These are phyloP conservation scores for Sebastes itinus DNA, from an alignment of 2,797 vertebrate species.

Conservation along the genomic window DNA sequence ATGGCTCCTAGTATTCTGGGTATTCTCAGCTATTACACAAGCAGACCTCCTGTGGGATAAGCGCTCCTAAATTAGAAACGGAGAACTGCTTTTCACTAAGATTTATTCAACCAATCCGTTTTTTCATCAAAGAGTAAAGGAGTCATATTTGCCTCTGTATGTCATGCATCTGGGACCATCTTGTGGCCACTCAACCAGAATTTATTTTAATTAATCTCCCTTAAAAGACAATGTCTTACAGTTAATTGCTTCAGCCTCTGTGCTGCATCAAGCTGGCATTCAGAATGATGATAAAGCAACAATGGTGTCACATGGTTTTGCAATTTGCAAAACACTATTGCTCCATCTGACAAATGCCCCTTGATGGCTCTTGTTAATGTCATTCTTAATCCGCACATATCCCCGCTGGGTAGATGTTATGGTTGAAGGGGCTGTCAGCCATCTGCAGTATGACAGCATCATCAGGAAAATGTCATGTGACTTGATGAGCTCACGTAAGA, in stretches of 20 bases:
- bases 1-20: slow-evolving; percentile 50
- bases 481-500: slow-evolving; percentile 36
- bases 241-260: slow-evolving; percentile 18
- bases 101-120: slow-evolving; percentile 46
- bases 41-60: slow-evolving; percentile 50
- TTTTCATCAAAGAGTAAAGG: slow-evolving; percentile 38
- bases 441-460: slow-evolving; percentile 53
- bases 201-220: slow-evolving; percentile 28
- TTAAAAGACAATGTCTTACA: slow-evolving; percentile 9
- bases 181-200: slow-evolving; percentile 9
- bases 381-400: slow-evolving; percentile 39
- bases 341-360: slow-evolving; percentile 50
- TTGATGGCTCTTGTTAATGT: slow-evolving; percentile 50
- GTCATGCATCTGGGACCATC: slow-evolving; percentile 14
- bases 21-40: slow-evolving; percentile 58
- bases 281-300: slow-evolving; percentile 36
- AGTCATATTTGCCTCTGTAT: neutral
- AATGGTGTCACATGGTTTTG: slow-evolving; percentile 1
- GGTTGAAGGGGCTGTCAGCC: slow-evolving; percentile 46
- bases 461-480: slow-evolving; percentile 49
- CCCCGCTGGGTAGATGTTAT: slow-evolving; percentile 35
- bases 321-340: slow-evolving; percentile 30
- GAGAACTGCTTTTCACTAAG: slow-evolving; percentile 40
- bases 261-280: slow-evolving; percentile 1
- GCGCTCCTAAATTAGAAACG: slow-evolving; percentile 54